A percentile compares a stretch with the other conserved stretches of the same genome.
phyloP scores from a whole-genome alignment of 2,113 vertebrate species.

The Notiomystis cincta region DNA sequence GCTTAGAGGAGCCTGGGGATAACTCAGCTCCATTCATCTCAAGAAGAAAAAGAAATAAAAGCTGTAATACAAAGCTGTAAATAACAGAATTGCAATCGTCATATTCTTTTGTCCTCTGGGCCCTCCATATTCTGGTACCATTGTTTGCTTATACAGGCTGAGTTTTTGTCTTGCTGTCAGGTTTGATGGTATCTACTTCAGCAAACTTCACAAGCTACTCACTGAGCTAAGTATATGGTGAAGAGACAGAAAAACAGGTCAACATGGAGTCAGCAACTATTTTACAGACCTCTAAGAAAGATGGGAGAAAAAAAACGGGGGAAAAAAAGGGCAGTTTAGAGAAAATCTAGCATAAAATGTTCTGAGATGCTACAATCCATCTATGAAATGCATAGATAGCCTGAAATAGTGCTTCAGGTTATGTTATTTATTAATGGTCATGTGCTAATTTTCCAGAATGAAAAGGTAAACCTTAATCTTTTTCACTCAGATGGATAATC shows the following conservation, averaged over 20 bases:
- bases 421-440: background rate
- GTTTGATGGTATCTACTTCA: conserved; percentile 16
- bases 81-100: conserved; percentile 4
- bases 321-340: background rate
- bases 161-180: conserved; percentile 23
- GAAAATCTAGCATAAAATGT: background rate
- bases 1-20: background rate
- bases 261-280: background rate
- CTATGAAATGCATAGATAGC: background rate
- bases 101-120: conserved; percentile 24
- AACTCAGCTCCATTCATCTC: background rate
- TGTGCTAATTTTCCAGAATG: background rate
- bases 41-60: background rate
- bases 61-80: conserved; percentile 26
- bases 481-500: background rate
- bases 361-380: background rate
- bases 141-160: conserved; percentile 8
- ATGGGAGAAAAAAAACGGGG: background rate
- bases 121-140: background rate
- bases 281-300: background rate
- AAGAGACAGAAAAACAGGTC: conserved; percentile 23
- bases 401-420: background rate
- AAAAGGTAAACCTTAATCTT: background rate
- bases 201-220: conserved; percentile 28
- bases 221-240: conserved; percentile 34